phyloP scores from a whole-genome alignment of 2,888 invertebrate species.

The Tetropium fuscum region DNA sequence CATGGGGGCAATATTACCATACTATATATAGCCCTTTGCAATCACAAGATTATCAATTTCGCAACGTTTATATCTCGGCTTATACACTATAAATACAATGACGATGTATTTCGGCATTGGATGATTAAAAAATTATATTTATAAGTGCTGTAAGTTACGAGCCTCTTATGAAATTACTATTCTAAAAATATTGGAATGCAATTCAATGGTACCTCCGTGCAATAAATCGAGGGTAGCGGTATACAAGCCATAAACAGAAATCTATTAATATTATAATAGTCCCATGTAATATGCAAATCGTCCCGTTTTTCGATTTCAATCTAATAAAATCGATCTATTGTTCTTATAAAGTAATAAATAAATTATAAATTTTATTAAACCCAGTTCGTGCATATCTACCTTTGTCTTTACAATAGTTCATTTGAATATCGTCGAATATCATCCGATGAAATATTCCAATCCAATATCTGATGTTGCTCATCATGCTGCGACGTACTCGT shows the following conservation, averaged over 20 bases:
- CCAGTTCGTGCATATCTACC: conserved; percentile 57
- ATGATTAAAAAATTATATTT: no score
- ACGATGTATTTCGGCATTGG: no score
- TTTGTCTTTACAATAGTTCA: conserved; percentile 58
- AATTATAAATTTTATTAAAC: conserved; percentile 62
- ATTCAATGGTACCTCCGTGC: background rate
- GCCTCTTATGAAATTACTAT: no score
- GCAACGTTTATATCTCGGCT: no score
- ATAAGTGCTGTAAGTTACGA: no score
- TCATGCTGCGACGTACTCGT: background rate
- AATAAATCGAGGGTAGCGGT: conserved; percentile 8
- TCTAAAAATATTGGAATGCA: no score
- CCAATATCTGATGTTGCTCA: conserved; percentile 44
- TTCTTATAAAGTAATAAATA: conserved; percentile 65
- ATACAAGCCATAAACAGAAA: conserved; percentile 45
- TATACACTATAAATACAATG: no score
- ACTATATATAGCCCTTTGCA: no score
- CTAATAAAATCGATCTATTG: conserved; percentile 66
- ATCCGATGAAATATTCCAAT: conserved; percentile 51
- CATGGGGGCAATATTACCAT: no score
- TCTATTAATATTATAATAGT: conserved; percentile 57
- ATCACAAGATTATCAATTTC: no score
- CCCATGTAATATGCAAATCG: conserved; percentile 62
- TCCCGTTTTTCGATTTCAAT: conserved; percentile 60
- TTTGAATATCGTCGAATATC: conserved; percentile 63